Percentiles rank a stretch among this genome's conserved stretches.
Evolutionary conservation across 2,797 vertebrate species (phyloP).

Genomic region (Poeciliopsis gracilis): DNA sequence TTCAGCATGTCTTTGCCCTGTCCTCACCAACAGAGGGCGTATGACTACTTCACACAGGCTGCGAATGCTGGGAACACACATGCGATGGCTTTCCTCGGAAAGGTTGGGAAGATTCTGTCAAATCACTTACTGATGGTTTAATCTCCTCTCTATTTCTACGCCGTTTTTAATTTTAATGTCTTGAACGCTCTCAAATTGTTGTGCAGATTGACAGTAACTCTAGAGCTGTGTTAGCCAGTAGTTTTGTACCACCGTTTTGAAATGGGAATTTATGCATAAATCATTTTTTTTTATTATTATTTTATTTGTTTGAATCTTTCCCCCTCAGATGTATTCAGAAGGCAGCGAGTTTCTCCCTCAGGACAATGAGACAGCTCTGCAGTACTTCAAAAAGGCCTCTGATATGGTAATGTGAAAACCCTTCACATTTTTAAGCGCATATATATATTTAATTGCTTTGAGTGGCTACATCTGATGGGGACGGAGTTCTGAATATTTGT

Average conservation of each 20-base stretch:
- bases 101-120: constrained; percentile 81
- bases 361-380: constrained; percentile 96
- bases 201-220: constrained; percentile 3
- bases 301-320: neutral
- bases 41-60: constrained; percentile 98
- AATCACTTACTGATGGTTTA: neutral
- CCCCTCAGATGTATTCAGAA: constrained; percentile 95
- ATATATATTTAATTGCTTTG: neutral
- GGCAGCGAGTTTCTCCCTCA: constrained; percentile 94
- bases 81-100: constrained; percentile 98
- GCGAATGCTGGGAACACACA: constrained; percentile 97
- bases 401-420: constrained; percentile 84
- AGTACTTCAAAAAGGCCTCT: constrained; percentile 98
- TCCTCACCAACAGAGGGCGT: constrained; percentile 86
- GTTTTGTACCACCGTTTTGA: neutral
- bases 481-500: neutral
- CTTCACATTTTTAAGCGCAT: neutral
- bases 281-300: neutral
- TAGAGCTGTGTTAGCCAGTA: neutral
- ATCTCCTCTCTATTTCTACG: neutral
- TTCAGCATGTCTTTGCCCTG: constrained; percentile 1
- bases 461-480: neutral
- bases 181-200: neutral
- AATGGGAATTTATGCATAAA: neutral
- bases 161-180: constrained; percentile 9